A percentile compares a stretch with the other conserved stretches of the same genome.
Conservation (phyloP, 2,797 vertebrate species). For the Cynopterus sphinx region DNA sequence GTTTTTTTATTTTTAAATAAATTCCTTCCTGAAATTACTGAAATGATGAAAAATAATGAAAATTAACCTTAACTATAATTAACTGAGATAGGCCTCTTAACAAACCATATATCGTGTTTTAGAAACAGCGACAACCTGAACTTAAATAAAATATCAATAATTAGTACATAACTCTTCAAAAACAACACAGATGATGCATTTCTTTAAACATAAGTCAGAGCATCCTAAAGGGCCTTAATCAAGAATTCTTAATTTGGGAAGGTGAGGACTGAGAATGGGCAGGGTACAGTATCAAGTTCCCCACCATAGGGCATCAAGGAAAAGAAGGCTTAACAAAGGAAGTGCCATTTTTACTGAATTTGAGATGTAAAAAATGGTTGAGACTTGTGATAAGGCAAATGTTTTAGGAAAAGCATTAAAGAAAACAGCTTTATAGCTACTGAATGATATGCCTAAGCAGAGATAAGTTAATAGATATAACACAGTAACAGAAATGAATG, state of each 20-base stretch:
- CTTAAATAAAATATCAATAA: background rate
- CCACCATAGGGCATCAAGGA: background rate
- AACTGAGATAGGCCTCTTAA: background rate
- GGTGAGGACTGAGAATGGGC: background rate
- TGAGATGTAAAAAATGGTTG: background rate
- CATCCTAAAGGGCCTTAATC: background rate
- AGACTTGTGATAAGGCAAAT: background rate
- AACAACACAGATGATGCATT: background rate
- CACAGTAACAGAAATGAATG: background rate
- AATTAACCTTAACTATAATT: background rate
- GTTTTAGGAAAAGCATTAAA: background rate
- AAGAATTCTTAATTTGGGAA: background rate
- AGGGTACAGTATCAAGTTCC: background rate
- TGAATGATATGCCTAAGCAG: background rate
- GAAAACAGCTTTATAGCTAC: background rate
- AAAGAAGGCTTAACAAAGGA: background rate
- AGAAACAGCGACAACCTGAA: background rate
- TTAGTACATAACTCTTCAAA: background rate
- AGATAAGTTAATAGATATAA: background rate
- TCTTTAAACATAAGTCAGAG: background rate
- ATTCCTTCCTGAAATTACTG: slow-evolving; percentile 1
- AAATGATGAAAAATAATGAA: background rate
- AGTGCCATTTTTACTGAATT: background rate
- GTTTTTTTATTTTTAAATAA: background rate
- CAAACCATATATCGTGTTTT: background rate